Conservation (phyloP, 2,113 vertebrate species). For the Gymnogyps californianus region DNA sequence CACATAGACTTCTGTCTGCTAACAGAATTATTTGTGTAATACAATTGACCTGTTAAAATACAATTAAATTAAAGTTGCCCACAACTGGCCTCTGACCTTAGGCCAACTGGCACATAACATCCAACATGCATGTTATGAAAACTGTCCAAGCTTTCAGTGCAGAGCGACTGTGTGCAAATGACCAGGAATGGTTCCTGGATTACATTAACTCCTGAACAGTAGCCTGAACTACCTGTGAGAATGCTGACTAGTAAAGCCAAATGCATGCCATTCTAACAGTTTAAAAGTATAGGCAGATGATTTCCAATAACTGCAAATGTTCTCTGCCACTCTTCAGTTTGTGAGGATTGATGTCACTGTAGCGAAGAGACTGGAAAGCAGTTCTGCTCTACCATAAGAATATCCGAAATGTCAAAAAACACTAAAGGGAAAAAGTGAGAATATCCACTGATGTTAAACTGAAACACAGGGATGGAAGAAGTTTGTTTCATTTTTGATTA, state of each 20-base stretch:
- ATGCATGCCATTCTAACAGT: rapidly evolving
- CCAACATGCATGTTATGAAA: neutral
- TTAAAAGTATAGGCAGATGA: neutral
- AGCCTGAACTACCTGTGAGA: neutral
- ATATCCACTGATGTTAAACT: neutral
- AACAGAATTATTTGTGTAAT: neutral
- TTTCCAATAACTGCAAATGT: neutral
- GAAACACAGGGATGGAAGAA: neutral
- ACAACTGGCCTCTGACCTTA: neutral
- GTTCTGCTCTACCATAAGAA: neutral
- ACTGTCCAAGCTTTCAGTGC: neutral
- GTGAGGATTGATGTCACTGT: neutral
- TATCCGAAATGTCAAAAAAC: neutral
- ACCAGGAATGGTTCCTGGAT: neutral
- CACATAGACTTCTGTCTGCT: neutral
- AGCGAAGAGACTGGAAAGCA: neutral
- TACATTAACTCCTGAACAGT: neutral
- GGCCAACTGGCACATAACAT: neutral
- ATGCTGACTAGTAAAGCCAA: neutral
- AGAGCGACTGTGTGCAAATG: neutral
- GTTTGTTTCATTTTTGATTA: neutral
- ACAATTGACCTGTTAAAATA: neutral
- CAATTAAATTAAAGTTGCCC: neutral
- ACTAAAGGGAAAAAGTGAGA: neutral
- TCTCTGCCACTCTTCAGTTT: neutral